Percentiles rank a stretch among this genome's conserved stretches.
Conservation (phyloP, 2,888 invertebrate species). For the Chydorus sphaericus region DNA sequence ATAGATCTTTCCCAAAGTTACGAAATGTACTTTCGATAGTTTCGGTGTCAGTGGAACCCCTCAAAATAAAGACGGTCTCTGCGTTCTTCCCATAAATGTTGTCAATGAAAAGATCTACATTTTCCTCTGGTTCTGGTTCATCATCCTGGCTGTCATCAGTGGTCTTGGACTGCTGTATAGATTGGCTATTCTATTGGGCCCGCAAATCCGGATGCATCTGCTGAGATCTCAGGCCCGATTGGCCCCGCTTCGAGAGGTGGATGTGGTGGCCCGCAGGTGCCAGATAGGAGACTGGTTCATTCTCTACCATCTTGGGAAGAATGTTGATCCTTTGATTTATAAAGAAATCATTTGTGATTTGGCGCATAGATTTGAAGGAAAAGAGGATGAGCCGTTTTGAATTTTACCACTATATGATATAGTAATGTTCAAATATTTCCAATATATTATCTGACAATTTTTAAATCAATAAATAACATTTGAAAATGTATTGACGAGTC, state of each 20-base stretch:
- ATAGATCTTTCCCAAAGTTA: conserved; percentile 23
- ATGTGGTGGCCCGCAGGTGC: conserved; percentile 60
- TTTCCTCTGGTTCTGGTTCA: conserved; percentile 22
- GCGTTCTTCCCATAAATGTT: conserved; percentile 25
- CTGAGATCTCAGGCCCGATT: conserved; percentile 67
- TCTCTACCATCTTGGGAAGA: conserved; percentile 66
- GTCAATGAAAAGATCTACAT: conserved; percentile 24
- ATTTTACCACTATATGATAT: no score
- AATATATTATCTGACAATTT: no score
- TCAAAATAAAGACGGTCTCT: conserved; percentile 24
- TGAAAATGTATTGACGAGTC: no score
- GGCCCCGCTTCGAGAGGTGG: conserved; percentile 53
- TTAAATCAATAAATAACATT: no score
- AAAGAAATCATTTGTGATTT: conserved; percentile 72
- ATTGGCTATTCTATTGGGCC: conserved; percentile 45
- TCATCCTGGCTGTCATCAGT: conserved; percentile 18
- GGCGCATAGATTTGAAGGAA: no score
- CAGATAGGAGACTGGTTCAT: conserved; percentile 76
- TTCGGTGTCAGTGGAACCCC: conserved; percentile 30
- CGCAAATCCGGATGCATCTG: conserved; percentile 61
- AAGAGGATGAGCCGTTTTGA: no score
- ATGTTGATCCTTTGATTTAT: conserved; percentile 63
- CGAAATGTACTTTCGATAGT: conserved; percentile 24
- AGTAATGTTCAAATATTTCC: no score
- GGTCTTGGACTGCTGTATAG: conserved; percentile 19